Percentiles rank a stretch among this genome's conserved stretches.
phyloP scores from a whole-genome alignment of 2,888 invertebrate genomes.

The Cenopis cana region DNA sequence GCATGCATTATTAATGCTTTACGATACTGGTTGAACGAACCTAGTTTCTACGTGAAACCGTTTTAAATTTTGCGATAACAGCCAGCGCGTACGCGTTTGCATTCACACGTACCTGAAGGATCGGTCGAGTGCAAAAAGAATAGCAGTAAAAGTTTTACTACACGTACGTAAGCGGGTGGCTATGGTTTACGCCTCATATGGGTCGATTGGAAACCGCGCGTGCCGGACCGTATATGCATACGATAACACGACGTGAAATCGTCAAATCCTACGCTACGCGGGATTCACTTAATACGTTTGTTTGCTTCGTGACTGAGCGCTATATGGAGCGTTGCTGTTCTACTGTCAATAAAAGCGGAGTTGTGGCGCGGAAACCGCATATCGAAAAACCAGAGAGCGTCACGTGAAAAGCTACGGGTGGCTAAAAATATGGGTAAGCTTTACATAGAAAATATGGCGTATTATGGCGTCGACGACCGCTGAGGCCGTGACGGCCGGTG shows the following conservation, averaged over 20 bases:
- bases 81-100: background rate
- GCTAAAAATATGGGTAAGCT: constrained; percentile 73
- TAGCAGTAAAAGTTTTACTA: constrained; percentile 59
- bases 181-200: constrained; percentile 66
- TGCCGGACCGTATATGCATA: constrained; percentile 59
- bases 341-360: constrained; percentile 74
- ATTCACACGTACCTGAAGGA: constrained; percentile 15
- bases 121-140: constrained; percentile 51
- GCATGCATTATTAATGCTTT: constrained; percentile 40
- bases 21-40: constrained; percentile 22
- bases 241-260: constrained; percentile 54
- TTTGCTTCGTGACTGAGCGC: constrained; percentile 66
- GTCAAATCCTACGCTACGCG: constrained; percentile 54
- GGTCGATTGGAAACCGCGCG: constrained; percentile 61
- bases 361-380: constrained; percentile 76
- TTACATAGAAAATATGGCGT: constrained; percentile 69
- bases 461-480: constrained; percentile 55
- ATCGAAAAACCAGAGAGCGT: constrained; percentile 76
- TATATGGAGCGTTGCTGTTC: constrained; percentile 65
- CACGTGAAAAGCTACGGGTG: constrained; percentile 78
- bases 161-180: constrained; percentile 54
- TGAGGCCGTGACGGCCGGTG: constrained; percentile 66
- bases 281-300: constrained; percentile 65
- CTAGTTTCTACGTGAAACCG: constrained; percentile 10
- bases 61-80: constrained; percentile 21